Percentiles rank a stretch among this genome's conserved stretches.
Evolutionary conservation across 1,140 invertebrate genomes (phyloP).

Genomic region (Diuraphis noxia): DNA sequence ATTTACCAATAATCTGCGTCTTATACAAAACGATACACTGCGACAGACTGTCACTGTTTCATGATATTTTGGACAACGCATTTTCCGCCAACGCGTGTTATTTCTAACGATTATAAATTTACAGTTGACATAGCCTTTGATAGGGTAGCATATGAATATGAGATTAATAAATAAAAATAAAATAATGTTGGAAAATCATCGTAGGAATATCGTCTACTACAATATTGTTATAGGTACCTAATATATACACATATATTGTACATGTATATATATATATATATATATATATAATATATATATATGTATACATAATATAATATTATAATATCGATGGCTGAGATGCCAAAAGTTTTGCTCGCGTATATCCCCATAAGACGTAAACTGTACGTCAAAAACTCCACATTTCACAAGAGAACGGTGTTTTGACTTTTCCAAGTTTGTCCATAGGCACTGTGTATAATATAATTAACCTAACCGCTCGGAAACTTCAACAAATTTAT

Average conservation of each 20-base stretch:
- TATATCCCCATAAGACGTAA: background rate
- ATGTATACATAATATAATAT: background rate
- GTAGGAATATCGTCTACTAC: background rate
- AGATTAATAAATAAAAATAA: background rate
- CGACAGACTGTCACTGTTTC: background rate
- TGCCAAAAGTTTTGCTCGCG: background rate
- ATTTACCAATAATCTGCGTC: background rate
- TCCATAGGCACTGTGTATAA: background rate
- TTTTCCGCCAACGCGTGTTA: background rate
- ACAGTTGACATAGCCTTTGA: background rate
- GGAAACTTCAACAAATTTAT: background rate
- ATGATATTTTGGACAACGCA: background rate
- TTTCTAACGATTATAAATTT: background rate
- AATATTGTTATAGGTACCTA: background rate
- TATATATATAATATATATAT: no score
- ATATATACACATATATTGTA: no score
- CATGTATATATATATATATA: no score
- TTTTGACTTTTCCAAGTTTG: background rate
- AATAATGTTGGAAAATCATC: background rate
- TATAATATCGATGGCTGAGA: background rate
- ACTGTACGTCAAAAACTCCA: background rate
- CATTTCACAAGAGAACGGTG: background rate
- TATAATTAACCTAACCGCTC: background rate
- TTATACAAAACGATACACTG: background rate
- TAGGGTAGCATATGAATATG: background rate